Evolutionary conservation across 2,888 invertebrate species (phyloP), one percentile per base, ranked within the genome.

Genomic region (Chloroclystis v-ata): DNA sequence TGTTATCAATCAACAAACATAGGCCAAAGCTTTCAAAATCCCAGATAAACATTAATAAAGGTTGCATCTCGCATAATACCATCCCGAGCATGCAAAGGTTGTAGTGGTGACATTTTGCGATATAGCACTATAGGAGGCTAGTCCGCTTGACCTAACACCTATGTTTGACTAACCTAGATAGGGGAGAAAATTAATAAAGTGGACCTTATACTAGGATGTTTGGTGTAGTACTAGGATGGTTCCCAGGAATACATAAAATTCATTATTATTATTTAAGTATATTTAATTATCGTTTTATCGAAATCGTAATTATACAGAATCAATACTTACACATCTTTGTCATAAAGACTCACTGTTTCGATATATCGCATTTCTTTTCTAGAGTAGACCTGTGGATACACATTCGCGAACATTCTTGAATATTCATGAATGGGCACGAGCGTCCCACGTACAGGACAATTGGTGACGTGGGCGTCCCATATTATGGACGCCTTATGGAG

Each of bases 401-500:
- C 46, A 43, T 42, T 39, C 20, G 39, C 43, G 28, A 39, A 29
- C 37, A 43, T 39, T 38, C 20, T 37, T 53, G 51, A 52, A 54
- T 54, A 56, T 56, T 43, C 47, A 56, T 56, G 26, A 41, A 47
- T 11, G 14, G 11, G 37, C 37, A 48, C 41, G 49, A 49, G 51
- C 54, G 57, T 60, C 59, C 49, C 57, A 56, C 60, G 69, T 70
- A 66, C 66, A 67, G 76, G 78, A 78, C 80, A 75, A 72, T 72
- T 63, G 69, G 65, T 47, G 47, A 52, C 75, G 83, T 84, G 82
- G 84, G 82, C 76, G 80, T 66, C 49, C 9, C 57, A 69, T 67
- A 78, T 80, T 81, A 83, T 83, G 78, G 66, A 82, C 79, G 78
- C 82, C 79, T 44, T 47, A 49, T 42, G 46, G 28, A 14, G 24